Percentiles rank a stretch among this genome's conserved stretches.
Conservation (phyloP, 1,140 invertebrate genomes). For the Cephus cinctus region DNA sequence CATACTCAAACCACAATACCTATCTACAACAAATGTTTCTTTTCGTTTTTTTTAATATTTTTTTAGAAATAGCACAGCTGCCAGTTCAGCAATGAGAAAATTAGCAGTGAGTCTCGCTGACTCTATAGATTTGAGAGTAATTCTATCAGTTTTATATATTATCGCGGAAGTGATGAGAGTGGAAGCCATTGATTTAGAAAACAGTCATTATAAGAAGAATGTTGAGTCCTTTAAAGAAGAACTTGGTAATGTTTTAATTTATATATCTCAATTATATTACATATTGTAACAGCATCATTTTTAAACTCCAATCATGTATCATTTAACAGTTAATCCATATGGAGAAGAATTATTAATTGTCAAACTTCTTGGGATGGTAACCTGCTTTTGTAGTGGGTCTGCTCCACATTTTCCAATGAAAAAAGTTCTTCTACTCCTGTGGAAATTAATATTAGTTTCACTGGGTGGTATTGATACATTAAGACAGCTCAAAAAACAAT, state of each 20-base stretch:
- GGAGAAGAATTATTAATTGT: conserved; percentile 84
- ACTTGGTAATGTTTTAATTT: conserved; percentile 61
- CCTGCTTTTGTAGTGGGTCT: conserved; percentile 89
- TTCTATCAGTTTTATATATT: conserved; percentile 90
- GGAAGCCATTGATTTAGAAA: conserved; percentile 62
- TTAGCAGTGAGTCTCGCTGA: conserved; percentile 87
- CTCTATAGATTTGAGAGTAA: conserved; percentile 87
- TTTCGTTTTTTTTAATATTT: conserved; percentile 16
- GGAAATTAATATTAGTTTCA: conserved; percentile 91
- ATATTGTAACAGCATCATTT: conserved; percentile 8
- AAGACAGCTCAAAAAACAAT: conserved; percentile 70
- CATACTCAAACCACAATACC: conserved; percentile 10
- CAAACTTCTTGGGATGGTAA: conserved; percentile 91
- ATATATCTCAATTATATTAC: conserved; percentile 2
- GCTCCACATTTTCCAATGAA: conserved; percentile 97
- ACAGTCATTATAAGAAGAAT: conserved; percentile 68
- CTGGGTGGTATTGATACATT: conserved; percentile 86
- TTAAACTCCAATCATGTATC: conserved; percentile 18
- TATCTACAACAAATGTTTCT: background rate
- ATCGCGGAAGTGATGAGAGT: conserved; percentile 89
- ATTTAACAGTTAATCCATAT: conserved; percentile 44
- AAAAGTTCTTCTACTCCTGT: conserved; percentile 92
- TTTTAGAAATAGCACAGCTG: conserved; percentile 69
- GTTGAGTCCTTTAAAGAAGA: conserved; percentile 79
- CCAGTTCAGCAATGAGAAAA: conserved; percentile 79